Conservation (phyloP, 2,888 invertebrate genomes). For the Phytoseiulus persimilis region DNA sequence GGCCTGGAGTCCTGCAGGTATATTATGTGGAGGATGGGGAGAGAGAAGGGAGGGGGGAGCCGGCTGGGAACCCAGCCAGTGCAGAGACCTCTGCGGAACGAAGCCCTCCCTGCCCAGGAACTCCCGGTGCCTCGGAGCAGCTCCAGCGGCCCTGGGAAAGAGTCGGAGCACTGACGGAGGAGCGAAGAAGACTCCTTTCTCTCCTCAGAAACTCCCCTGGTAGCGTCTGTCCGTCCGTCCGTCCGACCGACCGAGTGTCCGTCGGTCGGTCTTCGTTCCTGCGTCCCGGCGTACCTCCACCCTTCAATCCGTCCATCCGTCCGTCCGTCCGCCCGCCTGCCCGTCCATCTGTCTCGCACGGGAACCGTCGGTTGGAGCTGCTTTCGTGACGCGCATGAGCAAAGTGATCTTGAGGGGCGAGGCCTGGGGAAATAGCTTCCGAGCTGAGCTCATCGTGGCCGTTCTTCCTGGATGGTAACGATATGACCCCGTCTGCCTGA, state of each 20-base stretch:
- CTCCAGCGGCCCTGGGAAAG: background rate
- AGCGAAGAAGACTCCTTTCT: background rate
- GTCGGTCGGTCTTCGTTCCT: background rate
- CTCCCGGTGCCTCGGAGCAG: background rate
- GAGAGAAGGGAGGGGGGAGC: background rate
- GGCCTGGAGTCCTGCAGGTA: slow-evolving; percentile 23
- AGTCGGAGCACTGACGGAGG: background rate
- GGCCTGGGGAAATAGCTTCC: too few species aligned
- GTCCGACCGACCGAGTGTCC: background rate
- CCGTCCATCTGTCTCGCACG: too few species aligned
- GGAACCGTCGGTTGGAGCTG: background rate
- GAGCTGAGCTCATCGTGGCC: too few species aligned
- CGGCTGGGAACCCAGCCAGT: background rate
- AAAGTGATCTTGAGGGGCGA: too few species aligned
- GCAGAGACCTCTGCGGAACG: background rate
- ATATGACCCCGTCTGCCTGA: too few species aligned
- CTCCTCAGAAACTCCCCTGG: background rate
- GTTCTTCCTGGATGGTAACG: too few species aligned
- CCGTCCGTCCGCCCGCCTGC: too few species aligned
- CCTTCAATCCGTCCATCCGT: too few species aligned
- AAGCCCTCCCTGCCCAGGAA: too few species aligned
- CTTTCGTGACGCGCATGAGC: too few species aligned
- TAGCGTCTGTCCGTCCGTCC: background rate
- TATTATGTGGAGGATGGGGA: slow-evolving; percentile 36
- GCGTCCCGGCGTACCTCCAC: too few species aligned